These are phyloP conservation scores for Drosophila nigromelanica DNA, from an alignment of 1,140 invertebrate species.

Conservation along the genomic window DNA sequence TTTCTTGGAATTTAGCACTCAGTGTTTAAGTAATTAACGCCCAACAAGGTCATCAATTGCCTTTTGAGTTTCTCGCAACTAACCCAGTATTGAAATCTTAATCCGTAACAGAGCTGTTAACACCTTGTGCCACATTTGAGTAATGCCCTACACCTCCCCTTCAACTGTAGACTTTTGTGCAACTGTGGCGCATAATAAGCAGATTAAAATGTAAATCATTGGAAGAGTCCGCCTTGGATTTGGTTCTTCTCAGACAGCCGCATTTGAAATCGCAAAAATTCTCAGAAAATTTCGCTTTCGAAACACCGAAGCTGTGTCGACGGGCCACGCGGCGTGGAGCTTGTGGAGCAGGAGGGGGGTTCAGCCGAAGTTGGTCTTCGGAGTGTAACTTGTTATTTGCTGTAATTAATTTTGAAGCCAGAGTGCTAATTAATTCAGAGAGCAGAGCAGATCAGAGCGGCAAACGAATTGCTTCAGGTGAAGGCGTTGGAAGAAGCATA, in stretches of 20 bases:
- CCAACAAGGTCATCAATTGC: not conserved
- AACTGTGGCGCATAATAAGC: conserved; percentile 44
- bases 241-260: conserved; percentile 19
- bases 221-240: conserved; percentile 1
- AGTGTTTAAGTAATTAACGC: not conserved
- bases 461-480: conserved; percentile 46
- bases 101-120: conserved; percentile 1
- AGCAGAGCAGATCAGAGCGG: conserved; percentile 31
- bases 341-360: not conserved
- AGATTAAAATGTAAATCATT: conserved; percentile 70
- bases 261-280: conserved; percentile 54
- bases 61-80: not conserved
- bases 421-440: conserved; percentile 75
- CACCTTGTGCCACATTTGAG: conserved; percentile 51
- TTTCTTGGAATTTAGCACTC: not conserved
- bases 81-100: conserved; percentile 5
- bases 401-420: conserved; percentile 75
- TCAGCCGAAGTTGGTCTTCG: conserved; percentile 32
- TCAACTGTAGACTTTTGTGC: conserved; percentile 17
- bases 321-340: conserved; percentile 2
- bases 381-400: conserved; percentile 78
- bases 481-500: conserved; percentile 36
- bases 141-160: conserved; percentile 8
- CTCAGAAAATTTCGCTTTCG: conserved; percentile 64
- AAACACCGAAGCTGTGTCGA: conserved; percentile 30